Conservation (phyloP, 2,797 vertebrate genomes). For the Calcarius lapponicus region DNA sequence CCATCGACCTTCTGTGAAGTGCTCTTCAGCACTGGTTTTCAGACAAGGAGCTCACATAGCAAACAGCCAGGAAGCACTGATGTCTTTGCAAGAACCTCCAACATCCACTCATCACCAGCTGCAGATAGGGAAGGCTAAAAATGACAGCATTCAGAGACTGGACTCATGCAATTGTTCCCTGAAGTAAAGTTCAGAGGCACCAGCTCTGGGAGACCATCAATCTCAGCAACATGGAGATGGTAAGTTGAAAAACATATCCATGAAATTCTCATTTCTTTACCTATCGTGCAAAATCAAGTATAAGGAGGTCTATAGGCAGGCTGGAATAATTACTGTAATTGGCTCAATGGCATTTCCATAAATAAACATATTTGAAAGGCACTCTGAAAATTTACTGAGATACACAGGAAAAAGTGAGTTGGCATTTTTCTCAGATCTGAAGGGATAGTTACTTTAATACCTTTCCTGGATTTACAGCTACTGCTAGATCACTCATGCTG, state of each 20-base stretch:
- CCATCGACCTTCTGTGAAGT: background rate
- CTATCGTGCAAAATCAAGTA: background rate
- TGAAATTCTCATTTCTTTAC: background rate
- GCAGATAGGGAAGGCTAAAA: background rate
- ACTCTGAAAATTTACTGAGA: background rate
- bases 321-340: background rate
- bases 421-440: background rate
- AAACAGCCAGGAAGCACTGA: background rate
- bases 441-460: background rate
- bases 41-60: background rate
- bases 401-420: background rate
- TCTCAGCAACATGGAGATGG: rapidly evolving
- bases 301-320: background rate
- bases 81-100: background rate
- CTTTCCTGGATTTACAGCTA: background rate
- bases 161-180: background rate
- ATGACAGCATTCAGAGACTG: background rate
- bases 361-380: background rate
- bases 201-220: background rate
- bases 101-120: background rate
- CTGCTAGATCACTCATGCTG: background rate
- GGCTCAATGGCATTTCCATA: background rate
- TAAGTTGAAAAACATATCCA: rapidly evolving
- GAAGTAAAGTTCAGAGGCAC: background rate
- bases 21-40: background rate